A percentile compares a stretch with the other conserved stretches of the same genome.
Conservation (phyloP, 2,113 vertebrate species). For the Lamprotornis superbus region DNA sequence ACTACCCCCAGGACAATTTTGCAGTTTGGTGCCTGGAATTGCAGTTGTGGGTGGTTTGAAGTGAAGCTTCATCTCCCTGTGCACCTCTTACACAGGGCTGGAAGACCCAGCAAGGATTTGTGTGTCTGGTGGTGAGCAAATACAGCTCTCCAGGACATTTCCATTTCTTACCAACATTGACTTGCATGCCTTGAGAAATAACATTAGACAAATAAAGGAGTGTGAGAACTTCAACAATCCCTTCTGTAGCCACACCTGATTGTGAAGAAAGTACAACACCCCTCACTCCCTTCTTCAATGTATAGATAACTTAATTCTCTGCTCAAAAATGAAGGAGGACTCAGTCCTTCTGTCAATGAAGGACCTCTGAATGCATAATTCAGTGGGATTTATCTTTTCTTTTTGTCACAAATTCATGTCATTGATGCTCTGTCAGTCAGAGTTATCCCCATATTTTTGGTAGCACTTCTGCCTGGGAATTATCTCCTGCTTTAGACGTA, state of each 20-base stretch:
- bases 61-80: background rate
- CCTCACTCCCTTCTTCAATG: background rate
- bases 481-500: background rate
- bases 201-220: background rate
- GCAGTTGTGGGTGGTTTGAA: background rate
- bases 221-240: background rate
- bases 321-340: background rate
- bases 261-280: background rate
- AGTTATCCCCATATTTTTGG: background rate
- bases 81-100: background rate
- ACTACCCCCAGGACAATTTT: background rate
- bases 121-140: background rate
- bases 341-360: background rate
- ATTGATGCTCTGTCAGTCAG: background rate
- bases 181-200: background rate
- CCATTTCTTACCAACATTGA: background rate
- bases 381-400: background rate
- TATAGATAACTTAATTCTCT: background rate
- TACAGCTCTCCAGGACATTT: background rate
- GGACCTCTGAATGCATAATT: background rate
- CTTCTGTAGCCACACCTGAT: background rate
- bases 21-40: background rate
- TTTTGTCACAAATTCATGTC: background rate
- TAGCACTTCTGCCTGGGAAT: background rate
- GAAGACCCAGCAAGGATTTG: background rate